These are phyloP conservation scores for Hypanus sabinus DNA, from an alignment of 2,113 vertebrate species.

Conservation along the genomic window DNA sequence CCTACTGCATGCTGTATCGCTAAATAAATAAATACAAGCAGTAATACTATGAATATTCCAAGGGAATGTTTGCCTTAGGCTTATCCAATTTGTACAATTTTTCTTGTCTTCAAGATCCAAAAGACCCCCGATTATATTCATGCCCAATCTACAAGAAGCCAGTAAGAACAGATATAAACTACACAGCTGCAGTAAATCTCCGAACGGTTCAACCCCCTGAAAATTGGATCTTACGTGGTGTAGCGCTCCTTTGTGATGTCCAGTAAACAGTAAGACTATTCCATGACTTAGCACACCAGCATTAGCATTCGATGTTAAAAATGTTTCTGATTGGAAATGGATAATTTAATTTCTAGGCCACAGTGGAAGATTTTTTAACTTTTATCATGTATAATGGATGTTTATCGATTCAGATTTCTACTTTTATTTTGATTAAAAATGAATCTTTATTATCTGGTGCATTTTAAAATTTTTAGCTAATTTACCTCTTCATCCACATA, in stretches of 20 bases:
- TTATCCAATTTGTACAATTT: background rate
- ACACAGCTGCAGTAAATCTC: slow-evolving; percentile 74
- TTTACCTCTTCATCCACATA: background rate
- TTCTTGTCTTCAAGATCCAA: slow-evolving; percentile 55
- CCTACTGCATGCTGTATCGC: no score
- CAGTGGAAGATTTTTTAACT: background rate
- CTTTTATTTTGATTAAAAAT: background rate
- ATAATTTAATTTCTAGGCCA: background rate
- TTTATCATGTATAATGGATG: background rate
- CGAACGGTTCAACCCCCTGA: slow-evolving; percentile 69
- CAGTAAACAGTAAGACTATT: slow-evolving; percentile 55
- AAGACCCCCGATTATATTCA: slow-evolving; percentile 70
- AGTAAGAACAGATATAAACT: slow-evolving; percentile 74
- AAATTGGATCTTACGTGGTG: slow-evolving; percentile 84
- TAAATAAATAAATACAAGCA: no score
- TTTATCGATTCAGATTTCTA: background rate
- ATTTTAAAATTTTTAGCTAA: background rate
- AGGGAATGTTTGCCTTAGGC: no score
- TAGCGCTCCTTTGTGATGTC: slow-evolving; percentile 85
- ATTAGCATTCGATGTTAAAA: background rate
- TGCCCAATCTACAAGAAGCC: slow-evolving; percentile 90
- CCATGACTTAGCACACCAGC: background rate
- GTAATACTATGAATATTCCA: background rate
- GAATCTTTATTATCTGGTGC: background rate
- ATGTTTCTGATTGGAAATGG: background rate